These are phyloP conservation scores for Athrips mouffetella DNA, from an alignment of 2,888 invertebrate species.

Conservation along the genomic window DNA sequence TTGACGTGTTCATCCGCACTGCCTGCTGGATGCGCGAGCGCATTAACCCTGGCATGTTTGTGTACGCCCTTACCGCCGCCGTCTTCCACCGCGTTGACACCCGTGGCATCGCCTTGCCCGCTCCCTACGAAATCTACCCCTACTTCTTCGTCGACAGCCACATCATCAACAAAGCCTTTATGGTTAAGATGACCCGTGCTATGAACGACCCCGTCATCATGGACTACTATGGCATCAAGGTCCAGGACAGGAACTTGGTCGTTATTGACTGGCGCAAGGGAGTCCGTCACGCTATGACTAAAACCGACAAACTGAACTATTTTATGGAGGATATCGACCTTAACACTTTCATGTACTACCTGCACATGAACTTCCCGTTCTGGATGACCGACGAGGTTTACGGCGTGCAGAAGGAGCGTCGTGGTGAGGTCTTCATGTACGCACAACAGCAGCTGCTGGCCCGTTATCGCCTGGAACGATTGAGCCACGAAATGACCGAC, in stretches of 20 bases:
- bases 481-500: conserved; percentile 68
- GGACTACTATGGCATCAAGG: conserved; percentile 70
- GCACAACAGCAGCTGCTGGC: conserved; percentile 82
- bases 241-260: conserved; percentile 76
- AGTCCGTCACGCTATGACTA: conserved; percentile 74
- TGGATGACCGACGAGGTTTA: conserved; percentile 81
- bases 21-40: conserved; percentile 84
- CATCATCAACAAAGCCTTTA: conserved; percentile 82
- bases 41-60: conserved; percentile 86
- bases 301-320: conserved; percentile 82
- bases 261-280: conserved; percentile 84
- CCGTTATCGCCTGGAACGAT: conserved; percentile 72
- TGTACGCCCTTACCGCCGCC: conserved; percentile 83
- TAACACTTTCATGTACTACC: conserved; percentile 84
- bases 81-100: conserved; percentile 83
- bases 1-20: conserved; percentile 81
- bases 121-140: conserved; percentile 87
- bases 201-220: conserved; percentile 71
- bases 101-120: conserved; percentile 82
- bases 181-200: conserved; percentile 80
- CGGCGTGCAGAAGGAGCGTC: conserved; percentile 64
- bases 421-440: conserved; percentile 79
- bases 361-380: conserved; percentile 83
- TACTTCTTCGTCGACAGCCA: conserved; percentile 86
- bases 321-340: conserved; percentile 88